Percentiles rank a stretch among this genome's conserved stretches.
phyloP scores from a whole-genome alignment of 2,797 vertebrate genomes.

The Sylvia borin region DNA sequence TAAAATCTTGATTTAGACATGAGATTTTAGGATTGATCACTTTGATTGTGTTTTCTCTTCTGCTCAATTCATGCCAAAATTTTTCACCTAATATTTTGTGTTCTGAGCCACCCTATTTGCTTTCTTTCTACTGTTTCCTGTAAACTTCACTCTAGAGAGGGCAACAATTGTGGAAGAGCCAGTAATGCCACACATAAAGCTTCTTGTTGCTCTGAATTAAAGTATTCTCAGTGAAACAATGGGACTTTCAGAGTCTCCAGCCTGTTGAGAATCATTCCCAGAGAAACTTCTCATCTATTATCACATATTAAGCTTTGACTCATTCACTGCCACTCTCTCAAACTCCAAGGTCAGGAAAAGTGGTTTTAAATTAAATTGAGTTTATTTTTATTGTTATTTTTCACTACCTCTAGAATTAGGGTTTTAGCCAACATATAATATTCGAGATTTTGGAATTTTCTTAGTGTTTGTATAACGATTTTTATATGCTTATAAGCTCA shows the following conservation, averaged over 20 bases:
- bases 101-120: not conserved
- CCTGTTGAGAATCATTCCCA: not conserved
- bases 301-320: not conserved
- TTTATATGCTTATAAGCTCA: not conserved
- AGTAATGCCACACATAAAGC: not conserved
- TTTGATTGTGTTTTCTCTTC: not conserved
- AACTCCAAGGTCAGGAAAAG: not conserved
- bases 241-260: not conserved
- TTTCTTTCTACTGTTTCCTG: not conserved
- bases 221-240: not conserved
- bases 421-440: not conserved
- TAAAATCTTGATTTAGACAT: not conserved
- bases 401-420: not conserved
- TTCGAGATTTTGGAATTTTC: not conserved
- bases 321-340: not conserved
- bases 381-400: not conserved
- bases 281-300: not conserved
- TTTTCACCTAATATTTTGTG: not conserved
- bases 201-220: not conserved
- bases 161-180: not conserved
- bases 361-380: not conserved
- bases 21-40: not conserved
- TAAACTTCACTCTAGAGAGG: not conserved
- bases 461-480: not conserved
- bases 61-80: not conserved